Evolutionary conservation across 2,797 vertebrate genomes (phyloP), one percentile per base, ranked within the genome.

Genomic region (Thripadectes ignobilis): DNA sequence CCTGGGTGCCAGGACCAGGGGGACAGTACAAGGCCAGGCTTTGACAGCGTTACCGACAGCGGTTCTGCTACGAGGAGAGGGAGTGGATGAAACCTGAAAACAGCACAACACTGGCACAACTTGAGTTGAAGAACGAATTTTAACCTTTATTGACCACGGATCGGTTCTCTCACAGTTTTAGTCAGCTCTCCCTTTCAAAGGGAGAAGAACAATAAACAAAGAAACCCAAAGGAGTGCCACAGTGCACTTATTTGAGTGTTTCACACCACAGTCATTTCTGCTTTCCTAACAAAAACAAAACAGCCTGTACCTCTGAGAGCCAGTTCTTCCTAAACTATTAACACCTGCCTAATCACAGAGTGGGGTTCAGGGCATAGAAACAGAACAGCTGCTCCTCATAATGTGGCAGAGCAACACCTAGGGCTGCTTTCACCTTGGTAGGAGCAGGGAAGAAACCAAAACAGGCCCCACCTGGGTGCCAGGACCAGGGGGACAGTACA

Each of bases 1-100:
- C 7, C 45, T 22, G 43, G 51, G 41, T 58, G 66, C 30, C 12
- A 3, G 14, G 38, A 49, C 9, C 30, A 26, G 27, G 20, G 19
- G 32, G 10, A 16, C n/a, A 3, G 36, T 4, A 7, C 17, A 19
- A 48, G 32, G 67, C 63, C 36, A 16, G 26, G 39, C 34, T 68
- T 19, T 5, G 29, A 17, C 43, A 34, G 39, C 1, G 0, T n/a
- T 15, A 43, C 23, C 17, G 23, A 10, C 9, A 7, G 7, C 1
- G 0, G 61, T 32, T 59, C 62, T n/a, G n/a, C 43, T 12, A 8
- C 1, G 5, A 45, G 32, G 9, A 24, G 20, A 26, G n/a, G 39
- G 26, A 68, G 65, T 0, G 2, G 27, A 11, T 19, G 10, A 55
- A 55, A 14, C 4, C 26, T 18, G 32, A 13, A 81, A 48, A 34